Base-by-base conservation (phyloP, 2,888 invertebrate genomes). In the Perizoma flavofasciatum region DNA sequence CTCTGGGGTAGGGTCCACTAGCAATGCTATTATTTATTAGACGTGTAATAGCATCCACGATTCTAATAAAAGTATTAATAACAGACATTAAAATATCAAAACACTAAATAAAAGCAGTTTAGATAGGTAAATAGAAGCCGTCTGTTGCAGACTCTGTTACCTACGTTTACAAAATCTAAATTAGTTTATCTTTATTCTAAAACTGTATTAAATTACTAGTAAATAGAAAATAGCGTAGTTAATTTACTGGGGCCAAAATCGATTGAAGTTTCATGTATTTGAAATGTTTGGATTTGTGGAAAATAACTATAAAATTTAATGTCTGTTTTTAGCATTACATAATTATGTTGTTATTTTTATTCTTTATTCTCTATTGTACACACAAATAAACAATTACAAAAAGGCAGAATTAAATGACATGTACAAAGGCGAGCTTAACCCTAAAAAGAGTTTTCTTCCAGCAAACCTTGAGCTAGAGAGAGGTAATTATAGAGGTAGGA, bases 21-120 rank as follows among this genome's bases (percentile, higher is more conserved):
- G 34, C n/a, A 10, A 58, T 49, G 35, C 58, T 49, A 5, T 9
- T 35, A 39, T 58, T 58, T 9, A 58, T 33, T 4, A 58, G 9
- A 0, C 6, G 35, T 5, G 49, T 43, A 6, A 58, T 53, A 1
- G 49, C 53, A 33, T 9, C 44, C 9, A 37, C 45, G 6, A 50
- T 35, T 46, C 39, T 54, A 5, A 22, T 22, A 22, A n/a, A n/a
- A n/a, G 22, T 22, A 22, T 22, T 22, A 22, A 22, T 22, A 22
- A 22, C 41, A 41, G 41, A 3, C 5, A 5, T 5, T 41, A n/a
- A 10, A 9, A 10, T 41, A 41, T 41, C 41, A 41, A 41, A n/a
- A n/a, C n/a, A n/a, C n/a, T n/a, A n/a, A n/a, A n/a, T n/a, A n/a
- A 41, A 41, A 5, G 10, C 41, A 41, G 9, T 41, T 41, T n/a